A percentile compares a stretch with the other conserved stretches of the same genome.
Conservation (phyloP, 2,113 vertebrate species). For the Podarcis cretensis region DNA sequence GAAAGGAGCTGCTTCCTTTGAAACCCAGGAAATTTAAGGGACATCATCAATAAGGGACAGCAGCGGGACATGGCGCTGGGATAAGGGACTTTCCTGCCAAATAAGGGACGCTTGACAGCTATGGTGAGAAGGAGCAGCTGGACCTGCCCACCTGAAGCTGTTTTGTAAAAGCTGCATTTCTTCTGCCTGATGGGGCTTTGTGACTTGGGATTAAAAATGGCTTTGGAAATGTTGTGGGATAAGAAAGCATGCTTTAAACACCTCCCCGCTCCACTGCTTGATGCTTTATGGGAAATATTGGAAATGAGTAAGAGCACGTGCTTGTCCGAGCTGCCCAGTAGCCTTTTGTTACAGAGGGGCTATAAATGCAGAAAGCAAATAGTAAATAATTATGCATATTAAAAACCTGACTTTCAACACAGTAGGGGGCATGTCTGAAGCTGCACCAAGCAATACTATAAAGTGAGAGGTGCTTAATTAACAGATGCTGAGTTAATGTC, state of each 20-base stretch:
- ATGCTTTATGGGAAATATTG: background rate
- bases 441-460: background rate
- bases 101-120: too few species aligned
- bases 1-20: too few species aligned
- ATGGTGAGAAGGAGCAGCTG: background rate
- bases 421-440: background rate
- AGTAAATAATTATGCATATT: background rate
- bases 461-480: background rate
- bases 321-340: too few species aligned
- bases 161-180: background rate
- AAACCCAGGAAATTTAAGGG: too few species aligned
- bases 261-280: background rate
- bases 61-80: too few species aligned
- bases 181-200: background rate
- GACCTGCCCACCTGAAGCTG: background rate
- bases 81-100: too few species aligned
- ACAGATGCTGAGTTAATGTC: background rate
- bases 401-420: background rate
- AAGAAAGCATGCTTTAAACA: background rate
- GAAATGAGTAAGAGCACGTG: too few species aligned
- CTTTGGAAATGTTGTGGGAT: background rate
- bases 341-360: too few species aligned
- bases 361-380: too few species aligned
- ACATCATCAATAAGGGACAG: too few species aligned
- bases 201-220: background rate